Evolutionary conservation across 1,140 invertebrate genomes (phyloP).

Genomic region (Lordiphosa clarofinis): DNA sequence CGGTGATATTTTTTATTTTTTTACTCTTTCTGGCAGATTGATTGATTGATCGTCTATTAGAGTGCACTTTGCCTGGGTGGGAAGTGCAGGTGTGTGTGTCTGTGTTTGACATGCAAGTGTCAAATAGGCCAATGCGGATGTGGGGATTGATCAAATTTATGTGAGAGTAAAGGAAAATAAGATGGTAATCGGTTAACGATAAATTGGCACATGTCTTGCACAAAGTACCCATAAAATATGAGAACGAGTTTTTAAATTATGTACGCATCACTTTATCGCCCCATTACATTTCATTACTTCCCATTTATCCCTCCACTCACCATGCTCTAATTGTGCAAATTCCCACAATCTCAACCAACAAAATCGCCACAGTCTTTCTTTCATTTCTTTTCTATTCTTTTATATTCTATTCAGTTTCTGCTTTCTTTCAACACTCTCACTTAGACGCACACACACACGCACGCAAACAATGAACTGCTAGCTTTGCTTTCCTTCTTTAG

Average conservation of each 20-base stretch:
- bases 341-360: constrained; percentile 54
- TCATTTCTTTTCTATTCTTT: constrained; percentile 33
- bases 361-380: constrained; percentile 32
- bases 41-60: constrained; percentile 59
- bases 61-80: background rate
- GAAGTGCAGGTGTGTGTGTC: constrained; percentile 3
- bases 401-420: constrained; percentile 17
- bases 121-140: too few species aligned
- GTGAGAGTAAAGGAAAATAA: too few species aligned
- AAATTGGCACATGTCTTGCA: too few species aligned
- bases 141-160: too few species aligned
- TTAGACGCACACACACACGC: constrained; percentile 18
- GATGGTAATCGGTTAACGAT: too few species aligned
- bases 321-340: constrained; percentile 72
- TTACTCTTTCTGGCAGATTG: constrained; percentile 20
- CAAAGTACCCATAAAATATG: too few species aligned
- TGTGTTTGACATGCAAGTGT: too few species aligned
- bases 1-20: constrained; percentile 10
- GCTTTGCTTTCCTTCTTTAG: constrained; percentile 13
- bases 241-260: background rate
- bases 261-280: constrained; percentile 20
- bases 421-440: constrained; percentile 25
- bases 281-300: constrained; percentile 9
- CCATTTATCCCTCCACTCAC: constrained; percentile 28
- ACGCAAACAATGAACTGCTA: constrained; percentile 12